These are phyloP conservation scores for Crax fasciolata DNA, from an alignment of 2,797 vertebrate species.

Conservation along the genomic window DNA sequence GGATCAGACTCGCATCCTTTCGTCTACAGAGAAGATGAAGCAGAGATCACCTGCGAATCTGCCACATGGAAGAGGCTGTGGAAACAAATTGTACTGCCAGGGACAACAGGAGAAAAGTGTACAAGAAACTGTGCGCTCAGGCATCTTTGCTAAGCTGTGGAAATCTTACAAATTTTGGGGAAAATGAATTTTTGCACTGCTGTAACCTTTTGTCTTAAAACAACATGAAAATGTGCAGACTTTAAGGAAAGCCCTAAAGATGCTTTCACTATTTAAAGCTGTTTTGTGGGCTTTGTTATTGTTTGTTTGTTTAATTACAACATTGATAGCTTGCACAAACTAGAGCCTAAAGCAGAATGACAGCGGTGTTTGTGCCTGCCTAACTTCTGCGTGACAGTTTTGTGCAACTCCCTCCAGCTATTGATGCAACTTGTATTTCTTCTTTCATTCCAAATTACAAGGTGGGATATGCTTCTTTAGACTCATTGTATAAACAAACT, in stretches of 20 bases:
- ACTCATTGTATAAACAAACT: background rate
- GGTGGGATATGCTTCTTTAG: background rate
- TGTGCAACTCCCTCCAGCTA: background rate
- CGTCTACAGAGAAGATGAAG: background rate
- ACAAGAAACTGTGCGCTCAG: background rate
- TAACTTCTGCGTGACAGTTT: background rate
- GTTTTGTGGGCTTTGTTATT: background rate
- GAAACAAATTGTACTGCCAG: background rate
- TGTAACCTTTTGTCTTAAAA: background rate
- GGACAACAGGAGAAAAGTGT: rapidly evolving
- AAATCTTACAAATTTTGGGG: background rate
- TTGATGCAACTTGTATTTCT: background rate
- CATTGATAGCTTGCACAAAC: background rate
- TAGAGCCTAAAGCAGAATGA: background rate
- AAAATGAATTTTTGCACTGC: background rate
- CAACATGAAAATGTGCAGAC: background rate
- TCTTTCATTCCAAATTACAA: background rate
- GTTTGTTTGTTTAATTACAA: background rate
- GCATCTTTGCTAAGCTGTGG: background rate
- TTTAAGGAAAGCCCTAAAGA: background rate
- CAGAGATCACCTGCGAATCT: background rate
- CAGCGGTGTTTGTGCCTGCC: background rate
- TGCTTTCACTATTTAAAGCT: background rate
- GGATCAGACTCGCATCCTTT: background rate
- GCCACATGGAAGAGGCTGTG: background rate